Conservation (phyloP, 1,140 invertebrate species). For the Oryctes rhinoceros region DNA sequence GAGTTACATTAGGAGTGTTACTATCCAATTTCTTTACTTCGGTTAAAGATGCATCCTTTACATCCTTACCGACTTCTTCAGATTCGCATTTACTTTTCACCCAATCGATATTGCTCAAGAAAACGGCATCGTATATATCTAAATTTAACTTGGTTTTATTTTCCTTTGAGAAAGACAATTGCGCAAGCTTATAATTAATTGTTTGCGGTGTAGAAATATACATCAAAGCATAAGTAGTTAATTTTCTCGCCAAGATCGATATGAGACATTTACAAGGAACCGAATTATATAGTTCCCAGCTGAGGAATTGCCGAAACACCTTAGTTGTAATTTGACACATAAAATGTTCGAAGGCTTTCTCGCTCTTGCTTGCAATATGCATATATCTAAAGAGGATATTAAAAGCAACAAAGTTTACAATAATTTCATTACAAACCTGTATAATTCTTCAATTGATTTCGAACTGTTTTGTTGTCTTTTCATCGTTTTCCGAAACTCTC, state of each 20-base stretch:
- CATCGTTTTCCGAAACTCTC: conserved; percentile 65
- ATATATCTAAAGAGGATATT: conserved; percentile 56
- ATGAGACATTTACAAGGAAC: conserved; percentile 70
- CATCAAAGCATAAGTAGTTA: conserved; percentile 63
- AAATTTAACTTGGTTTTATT: conserved; percentile 20
- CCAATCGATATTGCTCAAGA: background rate
- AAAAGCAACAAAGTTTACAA: background rate
- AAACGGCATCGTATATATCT: background rate
- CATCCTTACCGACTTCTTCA: background rate
- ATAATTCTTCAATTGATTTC: conserved; percentile 57
- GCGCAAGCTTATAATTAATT: conserved; percentile 64
- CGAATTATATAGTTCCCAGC: conserved; percentile 73
- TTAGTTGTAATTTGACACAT: conserved; percentile 66
- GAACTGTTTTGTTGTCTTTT: conserved; percentile 63
- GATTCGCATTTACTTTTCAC: background rate
- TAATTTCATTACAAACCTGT: conserved; percentile 51
- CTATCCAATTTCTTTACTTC: background rate
- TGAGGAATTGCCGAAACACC: conserved; percentile 69
- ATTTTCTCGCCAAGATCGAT: conserved; percentile 68
- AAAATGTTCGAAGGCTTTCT: conserved; percentile 65
- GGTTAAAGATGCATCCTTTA: background rate
- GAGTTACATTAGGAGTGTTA: conserved; percentile 20
- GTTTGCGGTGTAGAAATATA: conserved; percentile 63
- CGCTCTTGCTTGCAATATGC: conserved; percentile 62
- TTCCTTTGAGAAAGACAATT: conserved; percentile 38